Evolutionary conservation across 2,888 invertebrate genomes (phyloP).

Genomic region (Tetragonisca angustula): DNA sequence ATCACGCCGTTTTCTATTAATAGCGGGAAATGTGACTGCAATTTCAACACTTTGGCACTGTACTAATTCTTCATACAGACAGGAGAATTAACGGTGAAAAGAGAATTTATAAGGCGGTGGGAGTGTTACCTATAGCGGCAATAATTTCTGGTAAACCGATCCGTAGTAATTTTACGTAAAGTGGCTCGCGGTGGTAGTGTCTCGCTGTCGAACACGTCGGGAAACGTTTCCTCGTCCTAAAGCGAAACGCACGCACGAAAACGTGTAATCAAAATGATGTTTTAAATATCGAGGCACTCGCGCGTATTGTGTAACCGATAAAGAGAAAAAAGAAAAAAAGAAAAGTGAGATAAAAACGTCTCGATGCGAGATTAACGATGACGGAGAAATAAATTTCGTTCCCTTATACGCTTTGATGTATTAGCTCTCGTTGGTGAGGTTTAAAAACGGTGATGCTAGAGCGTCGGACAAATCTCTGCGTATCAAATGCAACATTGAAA

Average conservation of each 20-base stretch:
- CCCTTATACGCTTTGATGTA: too few species aligned
- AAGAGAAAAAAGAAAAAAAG: background rate
- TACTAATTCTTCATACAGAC: slow-evolving; percentile 25
- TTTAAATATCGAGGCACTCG: background rate
- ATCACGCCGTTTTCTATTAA: slow-evolving; percentile 14
- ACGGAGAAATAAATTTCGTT: background rate
- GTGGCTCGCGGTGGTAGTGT: background rate
- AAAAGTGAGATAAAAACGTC: background rate
- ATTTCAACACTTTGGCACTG: slow-evolving; percentile 30
- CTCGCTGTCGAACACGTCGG: too few species aligned
- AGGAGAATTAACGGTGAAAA: background rate
- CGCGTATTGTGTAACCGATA: background rate
- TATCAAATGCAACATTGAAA: slow-evolving; percentile 1
- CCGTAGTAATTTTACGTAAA: background rate
- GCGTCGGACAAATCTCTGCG: background rate
- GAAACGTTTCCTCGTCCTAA: too few species aligned
- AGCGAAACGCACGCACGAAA: too few species aligned
- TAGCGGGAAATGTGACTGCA: slow-evolving; percentile 20
- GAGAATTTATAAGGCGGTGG: background rate
- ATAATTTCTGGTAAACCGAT: background rate
- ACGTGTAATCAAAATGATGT: background rate
- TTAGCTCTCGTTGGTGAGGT: background rate
- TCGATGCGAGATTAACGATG: background rate
- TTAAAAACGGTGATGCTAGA: background rate
- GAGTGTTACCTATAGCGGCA: too few species aligned